Evolutionary conservation across 2,888 invertebrate species (phyloP), one percentile per base, ranked within the genome.

Genomic region (Agapostemon virescens): DNA sequence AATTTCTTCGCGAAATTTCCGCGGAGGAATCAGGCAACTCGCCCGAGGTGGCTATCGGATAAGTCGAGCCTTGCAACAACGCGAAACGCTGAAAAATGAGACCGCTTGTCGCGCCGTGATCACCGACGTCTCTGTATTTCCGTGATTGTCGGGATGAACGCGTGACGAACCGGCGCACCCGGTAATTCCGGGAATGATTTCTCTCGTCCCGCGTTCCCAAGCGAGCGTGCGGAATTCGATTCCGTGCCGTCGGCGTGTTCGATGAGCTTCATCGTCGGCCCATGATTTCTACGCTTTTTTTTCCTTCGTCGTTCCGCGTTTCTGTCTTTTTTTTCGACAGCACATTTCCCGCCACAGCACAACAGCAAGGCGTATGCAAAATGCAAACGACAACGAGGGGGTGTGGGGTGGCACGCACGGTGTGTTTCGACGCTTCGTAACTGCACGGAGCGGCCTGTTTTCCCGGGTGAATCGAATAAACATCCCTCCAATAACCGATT

Each of bases 141-240:
- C 64, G n/a, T 23, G 70, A 67, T 61, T 42, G 78, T 58, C 45
- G 79, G 63, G 33, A 55, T 26, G 55, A 33, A 42, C 33, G 38
- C 79, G 69, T 52, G 40, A 71, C 61, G 61, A 63, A 40, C 26
- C 30, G n/a, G 64, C 45, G 45, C 45, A 23, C 52, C 20, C 63
- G 66, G 36, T 52, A 67, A 81, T 69, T 81, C 52, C 17, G 30
- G 61, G 70, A 66, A 69, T 69, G 66, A 82, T 82, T 77, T 69
- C 26, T 73, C 72, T 68, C 61, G 69, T 45, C 40, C 66, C 68
- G 63, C 61, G 76, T 69, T 61, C 79, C 80, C 83, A 69, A 75
- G 77, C 77, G 79, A 67, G 68, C 66, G 74, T 67, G 82, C 76
- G 83, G 83, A 87, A 86, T 79, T 81, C 83, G 82, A 87, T 86